These are phyloP conservation scores for Paralinhomoeus sp. DNA, from an alignment of 2,888 invertebrate genomes.

Conservation along the genomic window DNA sequence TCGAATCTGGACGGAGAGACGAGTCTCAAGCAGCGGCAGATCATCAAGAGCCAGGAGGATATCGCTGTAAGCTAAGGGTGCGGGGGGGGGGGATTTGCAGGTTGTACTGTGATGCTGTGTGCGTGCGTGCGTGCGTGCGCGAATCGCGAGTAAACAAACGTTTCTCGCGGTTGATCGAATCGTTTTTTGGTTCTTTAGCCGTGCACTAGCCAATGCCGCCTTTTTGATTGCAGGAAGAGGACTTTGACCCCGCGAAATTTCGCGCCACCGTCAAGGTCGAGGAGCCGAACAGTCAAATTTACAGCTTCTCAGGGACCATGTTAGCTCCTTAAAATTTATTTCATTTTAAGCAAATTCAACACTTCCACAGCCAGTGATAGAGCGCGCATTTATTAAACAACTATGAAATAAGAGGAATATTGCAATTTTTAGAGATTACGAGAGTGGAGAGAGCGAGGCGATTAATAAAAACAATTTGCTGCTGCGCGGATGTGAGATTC, in stretches of 20 bases:
- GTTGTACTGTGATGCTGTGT: too few relatives aligned
- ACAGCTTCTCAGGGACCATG: slow-evolving; percentile 70
- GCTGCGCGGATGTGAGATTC: slow-evolving; percentile 70
- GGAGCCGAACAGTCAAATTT: slow-evolving; percentile 79
- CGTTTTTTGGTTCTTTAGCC: too few relatives aligned
- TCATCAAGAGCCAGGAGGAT: slow-evolving; percentile 34
- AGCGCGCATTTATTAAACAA: background rate
- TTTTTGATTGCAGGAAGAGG: slow-evolving; percentile 7
- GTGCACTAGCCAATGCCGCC: too few relatives aligned
- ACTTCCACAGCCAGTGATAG: too few relatives aligned
- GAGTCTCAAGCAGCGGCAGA: slow-evolving; percentile 72
- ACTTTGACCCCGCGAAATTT: slow-evolving; percentile 32
- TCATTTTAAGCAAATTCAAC: background rate
- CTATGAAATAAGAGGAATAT: background rate
- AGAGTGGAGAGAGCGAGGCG: slow-evolving; percentile 40
- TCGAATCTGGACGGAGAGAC: slow-evolving; percentile 89
- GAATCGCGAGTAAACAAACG: too few relatives aligned
- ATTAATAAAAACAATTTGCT: slow-evolving; percentile 70
- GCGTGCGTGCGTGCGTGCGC: too few relatives aligned
- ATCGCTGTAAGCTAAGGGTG: background rate
- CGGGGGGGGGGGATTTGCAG: too few relatives aligned
- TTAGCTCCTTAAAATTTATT: slow-evolving; percentile 1
- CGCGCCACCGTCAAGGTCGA: slow-evolving; percentile 68
- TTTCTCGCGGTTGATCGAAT: too few relatives aligned
- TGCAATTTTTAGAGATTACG: slow-evolving; percentile 6